Base-by-base conservation (phyloP, 2,113 vertebrate genomes). In the Hepsetus odoe region DNA sequence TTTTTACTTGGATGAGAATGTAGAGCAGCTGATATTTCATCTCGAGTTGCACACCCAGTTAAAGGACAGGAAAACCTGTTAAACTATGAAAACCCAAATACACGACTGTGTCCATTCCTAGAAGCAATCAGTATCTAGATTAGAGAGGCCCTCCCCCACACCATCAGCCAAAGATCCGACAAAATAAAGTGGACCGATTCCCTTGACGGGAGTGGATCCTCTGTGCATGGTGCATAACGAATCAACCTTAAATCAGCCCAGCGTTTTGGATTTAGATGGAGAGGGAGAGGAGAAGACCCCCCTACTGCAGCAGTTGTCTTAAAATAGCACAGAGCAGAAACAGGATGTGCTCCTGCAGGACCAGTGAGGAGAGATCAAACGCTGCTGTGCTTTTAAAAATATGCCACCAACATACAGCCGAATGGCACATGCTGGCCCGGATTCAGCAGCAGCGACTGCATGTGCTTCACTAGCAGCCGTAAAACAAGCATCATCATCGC, bases 311-410 rank as follows among this genome's bases (percentile, higher is more conserved):
- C 67, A 85, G 16, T 67, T n/a, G 0, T 10, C 65, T 84, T 86
- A 89, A 90, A 91, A 80, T 64, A 59, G 73, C 82, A 68, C 51
- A 14, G 58, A 88, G 87, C 85, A 83, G 78, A 66, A 62, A 35
- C 81, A 74, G 59, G 72, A 85, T 66, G 68, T 81, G 68, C 26
- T 72, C 58, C 56, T 81, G 64, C 28, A 67, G 72, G 69, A 76
- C 62, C 58, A 35, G 72, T 10, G 49, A 76, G 38, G 51, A 74
- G 18, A 24, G 20, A 66, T 79, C 40, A 70, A 70, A 59, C 38
- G 4, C 20, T 49, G 11, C n/a, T 53, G n/a, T 18, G 20, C 18
- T 35, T 40, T 55, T 16, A 28, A 24, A 28, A 24, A n/a, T 72
- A 42, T 70, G 61, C 28, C 10, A 24, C 55, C 58, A 70, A 74